Conservation (phyloP, 2,888 invertebrate genomes). For the Sialis lutaria region DNA sequence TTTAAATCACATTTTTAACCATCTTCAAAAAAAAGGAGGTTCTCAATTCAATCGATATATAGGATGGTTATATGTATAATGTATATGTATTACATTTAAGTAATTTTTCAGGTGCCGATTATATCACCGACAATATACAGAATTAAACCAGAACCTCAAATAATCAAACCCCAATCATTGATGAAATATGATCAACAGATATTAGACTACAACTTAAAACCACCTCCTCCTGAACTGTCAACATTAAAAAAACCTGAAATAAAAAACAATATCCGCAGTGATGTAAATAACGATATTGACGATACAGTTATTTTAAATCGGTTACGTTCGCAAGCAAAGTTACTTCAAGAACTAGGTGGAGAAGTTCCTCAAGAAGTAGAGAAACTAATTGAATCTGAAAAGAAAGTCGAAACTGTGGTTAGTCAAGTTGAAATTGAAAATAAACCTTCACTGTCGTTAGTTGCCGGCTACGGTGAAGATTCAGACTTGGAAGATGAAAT, state of each 20-base stretch:
- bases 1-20: too few species aligned
- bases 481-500: constrained; percentile 27
- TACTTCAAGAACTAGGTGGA: constrained; percentile 24
- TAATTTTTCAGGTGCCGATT: constrained; percentile 2
- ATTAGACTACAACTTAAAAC: constrained; percentile 5
- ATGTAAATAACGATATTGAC: constrained; percentile 13
- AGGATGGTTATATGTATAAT: too few species aligned
- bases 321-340: constrained; percentile 25
- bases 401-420: too few species aligned
- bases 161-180: neutral
- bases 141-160: constrained; percentile 5
- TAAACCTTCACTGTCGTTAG: constrained; percentile 24
- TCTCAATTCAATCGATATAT: too few species aligned
- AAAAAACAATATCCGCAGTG: neutral
- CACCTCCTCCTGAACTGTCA: constrained; percentile 1
- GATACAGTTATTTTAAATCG: constrained; percentile 24
- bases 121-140: constrained; percentile 3
- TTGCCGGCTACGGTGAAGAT: constrained; percentile 36
- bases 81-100: too few species aligned
- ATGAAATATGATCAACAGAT: neutral
- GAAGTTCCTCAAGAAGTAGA: constrained; percentile 22
- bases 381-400: constrained; percentile 13
- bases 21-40: too few species aligned
- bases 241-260: neutral
- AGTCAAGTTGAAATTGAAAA: constrained; percentile 1